These are phyloP conservation scores for Euzophera pinguis DNA, from an alignment of 2,888 invertebrate species.

Conservation along the genomic window DNA sequence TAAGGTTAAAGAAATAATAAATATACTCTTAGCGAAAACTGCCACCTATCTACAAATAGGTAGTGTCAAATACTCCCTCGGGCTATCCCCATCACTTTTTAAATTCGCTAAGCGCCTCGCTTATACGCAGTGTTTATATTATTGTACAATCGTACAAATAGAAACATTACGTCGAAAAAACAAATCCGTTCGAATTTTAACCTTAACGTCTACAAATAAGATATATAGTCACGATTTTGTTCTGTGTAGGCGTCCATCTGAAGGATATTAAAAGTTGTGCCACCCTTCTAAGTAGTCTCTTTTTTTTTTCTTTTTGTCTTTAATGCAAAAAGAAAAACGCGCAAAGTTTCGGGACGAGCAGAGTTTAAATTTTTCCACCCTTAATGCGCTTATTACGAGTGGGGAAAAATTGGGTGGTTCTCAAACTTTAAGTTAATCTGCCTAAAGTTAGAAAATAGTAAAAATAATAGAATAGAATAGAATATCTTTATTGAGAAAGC, in stretches of 20 bases:
- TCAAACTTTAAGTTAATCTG: conserved; percentile 34
- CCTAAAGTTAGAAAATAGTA: too few relatives aligned
- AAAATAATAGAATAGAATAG: too few relatives aligned
- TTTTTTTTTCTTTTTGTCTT: conserved; percentile 61
- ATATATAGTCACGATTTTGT: conserved; percentile 18
- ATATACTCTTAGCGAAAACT: too few relatives aligned
- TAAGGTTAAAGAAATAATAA: too few relatives aligned
- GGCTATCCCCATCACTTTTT: conserved; percentile 49
- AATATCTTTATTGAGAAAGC: too few relatives aligned
- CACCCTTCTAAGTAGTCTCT: conserved; percentile 74
- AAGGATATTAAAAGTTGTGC: conserved; percentile 70
- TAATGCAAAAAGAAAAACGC: conserved; percentile 77
- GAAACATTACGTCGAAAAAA: conserved; percentile 23
- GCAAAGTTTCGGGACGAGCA: conserved; percentile 62
- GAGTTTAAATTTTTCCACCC: conserved; percentile 67
- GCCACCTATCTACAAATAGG: conserved; percentile 14
- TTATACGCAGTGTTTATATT: conserved; percentile 53
- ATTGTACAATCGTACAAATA: conserved; percentile 45
- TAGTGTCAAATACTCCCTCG: conserved; percentile 40
- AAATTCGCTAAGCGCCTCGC: conserved; percentile 65
- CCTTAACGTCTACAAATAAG: conserved; percentile 20
- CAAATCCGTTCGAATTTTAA: conserved; percentile 19
- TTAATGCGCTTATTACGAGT: conserved; percentile 78
- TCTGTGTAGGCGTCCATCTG: conserved; percentile 26
- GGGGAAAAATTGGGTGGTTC: conserved; percentile 45